Base-by-base conservation (phyloP, 2,113 vertebrate species). In the Poeciliopsis turrubarensis region DNA sequence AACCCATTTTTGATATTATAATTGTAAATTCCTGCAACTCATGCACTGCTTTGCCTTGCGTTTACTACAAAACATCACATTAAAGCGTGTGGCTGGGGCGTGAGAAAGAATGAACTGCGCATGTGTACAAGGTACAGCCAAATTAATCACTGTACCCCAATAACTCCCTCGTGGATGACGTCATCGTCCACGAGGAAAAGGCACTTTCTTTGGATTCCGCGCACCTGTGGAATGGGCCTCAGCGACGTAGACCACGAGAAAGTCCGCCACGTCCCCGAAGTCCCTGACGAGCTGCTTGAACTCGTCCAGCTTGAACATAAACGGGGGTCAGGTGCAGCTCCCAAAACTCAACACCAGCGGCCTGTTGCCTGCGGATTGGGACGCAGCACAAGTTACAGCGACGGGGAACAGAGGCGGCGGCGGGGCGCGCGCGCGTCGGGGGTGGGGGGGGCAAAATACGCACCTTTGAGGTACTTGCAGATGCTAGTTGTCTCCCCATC, bases 271-370 rank as follows among this genome's bases (percentile, higher is more conserved):
- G 0, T 93, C 91, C n/a, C 83, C 41, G 72, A 97, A 99, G 74
- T 98, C 96, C 92, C 93, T 90, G 89, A 96, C 75, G 79, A 99
- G 96, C 79, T 93, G 89, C 89, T 97, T 97, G 93, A 98, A 98
- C 91, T 97, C 95, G 60, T 94, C 94, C 84, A 98, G 96, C 91
- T 95, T 97, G 67, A 90, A 94, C 84, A 98, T 94, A 88, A 98
- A 98, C 0, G 96, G 97, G 87, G 97, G 97, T 98, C 97, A 98
- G 87, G 96, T 96, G 81, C 97, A 98, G 3, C 97, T 98, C 75
- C 97, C 97, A 82, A 98, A 98, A 86, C 93, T 97, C 86, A 98
- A 78, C 70, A 98, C 95, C 90, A 98, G 91, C 14, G 96, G 96
- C 29, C 96, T 92, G 61, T 84, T 94, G 3, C 72, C 97, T 98